Conservation (phyloP, 2,888 invertebrate species). For the Drosophila ochracea region DNA sequence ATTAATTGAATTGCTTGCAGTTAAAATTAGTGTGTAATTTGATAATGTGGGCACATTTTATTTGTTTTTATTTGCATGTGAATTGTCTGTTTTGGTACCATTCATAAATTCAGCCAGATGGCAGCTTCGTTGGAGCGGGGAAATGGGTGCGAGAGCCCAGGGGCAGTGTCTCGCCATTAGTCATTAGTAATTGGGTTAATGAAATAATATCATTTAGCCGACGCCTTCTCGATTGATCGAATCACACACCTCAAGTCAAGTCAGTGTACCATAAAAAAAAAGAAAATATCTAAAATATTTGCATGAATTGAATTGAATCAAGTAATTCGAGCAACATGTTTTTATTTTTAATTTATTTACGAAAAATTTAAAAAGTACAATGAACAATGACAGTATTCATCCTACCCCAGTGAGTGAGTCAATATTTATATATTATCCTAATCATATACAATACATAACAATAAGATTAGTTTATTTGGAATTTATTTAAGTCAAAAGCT, state of each 20-base stretch:
- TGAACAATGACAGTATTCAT: not conserved
- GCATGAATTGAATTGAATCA: not conserved
- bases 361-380: not conserved
- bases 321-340: not conserved
- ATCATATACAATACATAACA: not conserved
- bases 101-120: constrained; percentile 12
- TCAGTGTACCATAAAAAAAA: not conserved
- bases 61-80: not conserved
- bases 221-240: not conserved
- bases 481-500: not conserved
- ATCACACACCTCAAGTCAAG: not conserved
- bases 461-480: not conserved
- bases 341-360: not conserved
- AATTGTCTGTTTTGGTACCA: not conserved
- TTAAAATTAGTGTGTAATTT: constrained; percentile 18
- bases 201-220: not conserved
- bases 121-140: not conserved
- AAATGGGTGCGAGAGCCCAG: not conserved
- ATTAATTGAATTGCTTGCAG: constrained; percentile 32
- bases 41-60: constrained; percentile 4
- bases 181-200: not conserved
- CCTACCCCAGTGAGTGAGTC: not conserved
- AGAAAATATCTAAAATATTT: not conserved
- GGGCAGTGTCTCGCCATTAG: not conserved
- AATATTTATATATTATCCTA: not conserved